Percentiles rank a stretch among this genome's conserved stretches.
These are phyloP conservation scores for Trichoplusia ni DNA, from an alignment of 1,140 invertebrate genomes.

Conservation along the genomic window DNA sequence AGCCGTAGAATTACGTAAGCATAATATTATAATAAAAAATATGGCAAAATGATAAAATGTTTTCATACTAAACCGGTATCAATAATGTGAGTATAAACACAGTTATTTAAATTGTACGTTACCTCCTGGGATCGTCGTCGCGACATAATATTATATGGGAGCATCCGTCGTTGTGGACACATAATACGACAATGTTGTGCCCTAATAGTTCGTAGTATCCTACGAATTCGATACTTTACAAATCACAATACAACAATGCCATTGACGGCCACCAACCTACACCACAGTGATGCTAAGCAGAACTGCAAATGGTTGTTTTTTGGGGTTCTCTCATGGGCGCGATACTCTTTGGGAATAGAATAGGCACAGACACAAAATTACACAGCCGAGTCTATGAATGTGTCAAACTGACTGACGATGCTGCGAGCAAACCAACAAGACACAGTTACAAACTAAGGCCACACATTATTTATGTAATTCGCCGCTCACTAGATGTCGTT, in stretches of 20 bases:
- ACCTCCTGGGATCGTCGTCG: not conserved
- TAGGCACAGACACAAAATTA: not conserved
- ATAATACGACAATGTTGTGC: not conserved
- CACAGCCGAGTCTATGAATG: not conserved
- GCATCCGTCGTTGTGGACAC: not conserved
- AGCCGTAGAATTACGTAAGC: constrained; percentile 22
- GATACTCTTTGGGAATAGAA: not conserved
- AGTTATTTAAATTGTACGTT: not conserved
- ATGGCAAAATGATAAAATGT: not conserved
- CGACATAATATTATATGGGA: not conserved
- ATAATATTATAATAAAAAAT: constrained; percentile 10
- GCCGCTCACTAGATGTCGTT: no score
- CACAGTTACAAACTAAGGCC: not conserved
- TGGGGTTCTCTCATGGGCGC: not conserved
- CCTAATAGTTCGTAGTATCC: not conserved
- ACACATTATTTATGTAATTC: no score
- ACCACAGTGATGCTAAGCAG: not conserved
- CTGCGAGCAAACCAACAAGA: no score
- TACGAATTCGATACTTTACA: no score
- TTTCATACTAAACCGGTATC: not conserved
- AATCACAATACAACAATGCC: no score
- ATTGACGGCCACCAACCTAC: not conserved
- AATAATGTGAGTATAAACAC: not conserved
- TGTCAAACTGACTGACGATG: no score
- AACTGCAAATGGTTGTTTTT: not conserved